These are phyloP conservation scores for Sinodicranocentrus sp. DNA, from an alignment of 2,888 invertebrate genomes.

Conservation along the genomic window DNA sequence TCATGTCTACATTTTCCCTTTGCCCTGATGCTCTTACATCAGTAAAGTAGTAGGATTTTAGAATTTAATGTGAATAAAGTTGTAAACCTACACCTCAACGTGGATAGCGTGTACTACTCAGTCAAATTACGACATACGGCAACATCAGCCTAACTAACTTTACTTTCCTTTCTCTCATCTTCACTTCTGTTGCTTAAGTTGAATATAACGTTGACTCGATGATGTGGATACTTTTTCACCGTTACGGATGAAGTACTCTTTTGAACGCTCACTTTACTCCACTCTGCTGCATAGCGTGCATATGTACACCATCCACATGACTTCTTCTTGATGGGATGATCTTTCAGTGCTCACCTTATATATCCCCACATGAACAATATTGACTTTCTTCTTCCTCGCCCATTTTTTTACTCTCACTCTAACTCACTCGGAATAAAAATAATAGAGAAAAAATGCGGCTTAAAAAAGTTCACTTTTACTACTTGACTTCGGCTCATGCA, in stretches of 20 bases:
- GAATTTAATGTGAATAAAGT: too few relatives aligned
- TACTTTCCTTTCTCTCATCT: constrained; percentile 42
- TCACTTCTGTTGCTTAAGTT: constrained; percentile 5
- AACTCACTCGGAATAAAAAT: constrained; percentile 27
- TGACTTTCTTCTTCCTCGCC: constrained; percentile 50
- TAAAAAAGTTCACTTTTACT: constrained; percentile 29
- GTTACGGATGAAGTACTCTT: constrained; percentile 56
- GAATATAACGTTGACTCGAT: constrained; percentile 41
- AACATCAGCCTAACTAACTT: neutral
- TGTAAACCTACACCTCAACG: too few relatives aligned
- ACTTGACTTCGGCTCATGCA: constrained; percentile 22
- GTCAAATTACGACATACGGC: neutral
- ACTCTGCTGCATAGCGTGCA: too few relatives aligned
- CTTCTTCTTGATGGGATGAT: neutral
- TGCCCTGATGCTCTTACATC: too few relatives aligned
- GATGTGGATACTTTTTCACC: constrained; percentile 52
- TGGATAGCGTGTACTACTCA: too few relatives aligned
- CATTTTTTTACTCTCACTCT: neutral
- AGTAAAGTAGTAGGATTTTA: too few relatives aligned
- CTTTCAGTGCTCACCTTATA: constrained; percentile 13
- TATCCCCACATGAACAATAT: constrained; percentile 44
- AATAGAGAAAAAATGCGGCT: constrained; percentile 16
- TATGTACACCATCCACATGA: neutral
- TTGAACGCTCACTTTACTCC: constrained; percentile 33
- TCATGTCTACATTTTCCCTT: too few relatives aligned